Base-by-base conservation (phyloP, 2,797 vertebrate species). In the Gymnoscopelus microlampas region DNA sequence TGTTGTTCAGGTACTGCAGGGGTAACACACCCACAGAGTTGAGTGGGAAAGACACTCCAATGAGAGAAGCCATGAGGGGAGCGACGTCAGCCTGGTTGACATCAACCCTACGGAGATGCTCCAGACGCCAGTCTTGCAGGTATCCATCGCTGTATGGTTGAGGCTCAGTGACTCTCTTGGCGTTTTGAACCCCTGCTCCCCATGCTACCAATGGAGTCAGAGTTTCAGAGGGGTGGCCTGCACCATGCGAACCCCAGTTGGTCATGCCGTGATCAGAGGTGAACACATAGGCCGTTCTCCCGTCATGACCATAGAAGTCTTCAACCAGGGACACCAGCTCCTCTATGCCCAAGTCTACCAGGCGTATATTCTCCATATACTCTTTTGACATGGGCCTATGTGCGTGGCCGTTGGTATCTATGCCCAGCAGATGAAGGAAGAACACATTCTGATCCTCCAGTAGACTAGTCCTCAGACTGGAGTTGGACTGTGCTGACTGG, bases 251-350 rank as follows among this genome's bases (percentile, higher is more conserved):
- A 60, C 98, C 98, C 98, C 98, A 99, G 63, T 97, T 95, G 82
- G 97, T 99, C 98, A 99, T 98, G 85, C 98, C 98, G 19, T 99
- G 98, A 82, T 99, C 98, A 77, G 98, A 96, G 10, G 98, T 99
- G 78, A 99, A 95, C 69, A 99, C 83, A 81, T 95, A 99, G 24
- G 95, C 90, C 0, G 97, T 99, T 89, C 92, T 95, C 3, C 92
- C 94, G 89, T 99, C 97, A 79, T 95, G 81, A 76, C 85, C 93
- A 87, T 95, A 99, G 87, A 99, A 98, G 44, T 90, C 85, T 26
- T 98, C 95, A 39, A 99, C 76, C 54, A 95, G 0, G 0, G 92
- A 94, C 57, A 94, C 95, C 23, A 97, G 81, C 85, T 97, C 94
- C 79, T 95, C 93, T 11, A 99, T 68, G 74, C 97, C 95, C 1